Conservation (phyloP, 2,113 vertebrate species). For the Candoia aspera region DNA sequence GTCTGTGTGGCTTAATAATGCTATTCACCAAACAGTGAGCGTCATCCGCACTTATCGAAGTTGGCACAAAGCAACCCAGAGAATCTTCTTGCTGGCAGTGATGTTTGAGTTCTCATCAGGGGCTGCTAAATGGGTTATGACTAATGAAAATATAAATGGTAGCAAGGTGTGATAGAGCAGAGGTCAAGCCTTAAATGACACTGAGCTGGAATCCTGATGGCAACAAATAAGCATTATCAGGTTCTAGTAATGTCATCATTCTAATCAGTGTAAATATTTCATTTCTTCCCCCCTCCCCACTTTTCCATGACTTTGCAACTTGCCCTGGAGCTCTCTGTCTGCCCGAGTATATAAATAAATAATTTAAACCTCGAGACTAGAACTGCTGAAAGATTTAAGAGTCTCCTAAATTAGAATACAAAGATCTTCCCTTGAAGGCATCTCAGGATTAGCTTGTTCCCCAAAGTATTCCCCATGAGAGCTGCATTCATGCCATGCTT, state of each 20-base stretch:
- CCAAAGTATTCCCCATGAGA: slow-evolving; percentile 42
- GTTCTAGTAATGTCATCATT: slow-evolving; percentile 31
- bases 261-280: slow-evolving; percentile 23
- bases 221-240: slow-evolving; percentile 8
- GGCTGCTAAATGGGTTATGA: not conserved
- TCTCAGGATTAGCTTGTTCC: slow-evolving; percentile 46
- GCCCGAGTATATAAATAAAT: slow-evolving; percentile 57
- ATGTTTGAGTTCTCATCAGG: not conserved
- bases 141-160: slow-evolving; percentile 41
- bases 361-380: slow-evolving; percentile 51
- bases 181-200: not conserved
- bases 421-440: slow-evolving; percentile 56
- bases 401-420: slow-evolving; percentile 11
- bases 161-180: slow-evolving; percentile 1
- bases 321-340: slow-evolving; percentile 51
- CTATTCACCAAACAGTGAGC: too few species aligned
- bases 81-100: too few species aligned
- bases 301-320: slow-evolving; percentile 30
- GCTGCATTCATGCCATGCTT: slow-evolving; percentile 48
- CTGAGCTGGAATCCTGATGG: not conserved
- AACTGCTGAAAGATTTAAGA: slow-evolving; percentile 37
- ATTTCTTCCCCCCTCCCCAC: slow-evolving; percentile 8
- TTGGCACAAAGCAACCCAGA: too few species aligned
- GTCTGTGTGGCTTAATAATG: too few species aligned
- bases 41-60: too few species aligned